Conservation (phyloP, 2,113 vertebrate genomes). For the Heterotis niloticus region DNA sequence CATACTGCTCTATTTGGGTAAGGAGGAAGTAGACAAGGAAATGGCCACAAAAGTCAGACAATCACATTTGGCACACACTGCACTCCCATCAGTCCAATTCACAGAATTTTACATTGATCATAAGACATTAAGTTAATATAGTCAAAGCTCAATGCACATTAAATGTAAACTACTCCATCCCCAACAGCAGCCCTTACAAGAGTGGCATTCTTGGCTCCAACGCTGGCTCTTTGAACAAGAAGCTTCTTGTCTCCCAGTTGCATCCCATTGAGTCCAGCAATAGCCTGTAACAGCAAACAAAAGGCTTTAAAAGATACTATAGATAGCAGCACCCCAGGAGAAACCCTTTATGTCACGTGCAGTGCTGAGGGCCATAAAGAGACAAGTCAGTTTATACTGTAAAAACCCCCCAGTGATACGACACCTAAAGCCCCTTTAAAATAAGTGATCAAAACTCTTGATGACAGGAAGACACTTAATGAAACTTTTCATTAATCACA, state of each 20-base stretch:
- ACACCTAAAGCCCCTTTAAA: neutral
- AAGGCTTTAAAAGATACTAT: neutral
- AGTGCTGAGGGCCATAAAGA: neutral
- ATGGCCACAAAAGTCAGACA: neutral
- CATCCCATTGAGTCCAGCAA: constrained; percentile 87
- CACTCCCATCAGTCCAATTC: neutral
- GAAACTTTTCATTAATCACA: too few species aligned
- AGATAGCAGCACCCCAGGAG: constrained; percentile 24
- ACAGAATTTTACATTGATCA: neutral
- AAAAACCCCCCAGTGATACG: neutral
- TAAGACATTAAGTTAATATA: neutral
- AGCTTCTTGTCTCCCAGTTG: constrained; percentile 91
- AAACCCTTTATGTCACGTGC: constrained; percentile 12
- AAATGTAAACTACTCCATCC: too few species aligned
- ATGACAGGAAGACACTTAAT: too few species aligned
- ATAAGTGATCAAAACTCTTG: neutral
- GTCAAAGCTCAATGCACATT: too few species aligned
- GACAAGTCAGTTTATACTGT: neutral
- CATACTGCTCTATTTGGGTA: constrained; percentile 73
- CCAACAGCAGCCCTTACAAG: constrained; percentile 64
- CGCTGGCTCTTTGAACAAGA: constrained; percentile 86
- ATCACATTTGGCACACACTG: neutral
- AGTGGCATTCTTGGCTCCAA: constrained; percentile 88
- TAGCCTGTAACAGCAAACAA: constrained; percentile 64
- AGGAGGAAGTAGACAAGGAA: neutral